These are phyloP conservation scores for Seriola rivoliana DNA, from an alignment of 2,113 vertebrate species.

Conservation along the genomic window DNA sequence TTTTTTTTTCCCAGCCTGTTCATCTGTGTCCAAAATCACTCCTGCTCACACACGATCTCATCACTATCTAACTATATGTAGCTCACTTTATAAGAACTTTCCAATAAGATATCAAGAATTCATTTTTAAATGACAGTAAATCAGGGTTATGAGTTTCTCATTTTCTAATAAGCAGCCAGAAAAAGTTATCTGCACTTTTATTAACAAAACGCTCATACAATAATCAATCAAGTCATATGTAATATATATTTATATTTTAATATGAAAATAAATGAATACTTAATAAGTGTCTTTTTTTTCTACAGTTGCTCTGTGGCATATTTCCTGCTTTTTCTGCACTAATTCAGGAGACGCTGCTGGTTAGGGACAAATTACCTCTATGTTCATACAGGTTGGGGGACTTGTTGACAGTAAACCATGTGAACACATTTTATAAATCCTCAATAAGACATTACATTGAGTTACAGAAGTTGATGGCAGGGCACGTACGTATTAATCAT, in stretches of 20 bases:
- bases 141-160: no score
- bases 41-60: no score
- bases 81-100: no score
- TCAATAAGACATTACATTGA: background rate
- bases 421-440: background rate
- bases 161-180: background rate
- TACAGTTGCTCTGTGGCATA: no score
- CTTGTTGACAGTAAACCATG: background rate
- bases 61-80: no score
- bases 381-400: background rate
- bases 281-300: no score
- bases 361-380: background rate
- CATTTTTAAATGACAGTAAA: no score
- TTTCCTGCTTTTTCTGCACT: no score
- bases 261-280: no score
- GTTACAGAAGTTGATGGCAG: background rate
- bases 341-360: background rate
- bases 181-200: background rate
- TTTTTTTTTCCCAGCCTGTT: background rate
- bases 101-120: background rate
- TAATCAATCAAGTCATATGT: no score
- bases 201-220: no score
- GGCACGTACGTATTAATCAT: slow-evolving; percentile 14
- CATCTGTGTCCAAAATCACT: background rate
- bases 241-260: no score